phyloP scores from a whole-genome alignment of 2,797 vertebrate species.

The Champsocephalus esox region DNA sequence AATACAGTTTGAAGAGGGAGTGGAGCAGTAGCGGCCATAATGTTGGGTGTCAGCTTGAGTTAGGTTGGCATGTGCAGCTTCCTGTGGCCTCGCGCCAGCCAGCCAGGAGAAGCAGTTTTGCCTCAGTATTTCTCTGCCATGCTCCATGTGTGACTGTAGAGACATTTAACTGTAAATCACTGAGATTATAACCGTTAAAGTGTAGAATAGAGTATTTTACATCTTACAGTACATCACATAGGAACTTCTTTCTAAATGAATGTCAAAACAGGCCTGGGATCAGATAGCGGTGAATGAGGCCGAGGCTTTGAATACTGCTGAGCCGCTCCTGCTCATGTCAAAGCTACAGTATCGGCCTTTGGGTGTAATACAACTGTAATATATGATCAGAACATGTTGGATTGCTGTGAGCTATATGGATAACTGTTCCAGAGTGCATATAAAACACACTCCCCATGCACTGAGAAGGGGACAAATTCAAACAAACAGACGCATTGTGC shows the following conservation, averaged over 20 bases:
- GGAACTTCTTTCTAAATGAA: background rate
- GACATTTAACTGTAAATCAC: slow-evolving; percentile 33
- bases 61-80: slow-evolving; percentile 37
- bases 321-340: slow-evolving; percentile 28
- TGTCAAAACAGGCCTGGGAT: slow-evolving; percentile 18
- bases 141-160: slow-evolving; percentile 26
- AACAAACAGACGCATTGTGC: slow-evolving; percentile 21
- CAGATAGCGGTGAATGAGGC: slow-evolving; percentile 24
- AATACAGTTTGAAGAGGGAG: slow-evolving; percentile 24
- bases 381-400: slow-evolving; percentile 36
- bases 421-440: slow-evolving; percentile 36
- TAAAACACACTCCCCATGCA: slow-evolving; percentile 14
- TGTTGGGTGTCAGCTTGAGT: slow-evolving; percentile 51
- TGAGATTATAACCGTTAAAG: background rate
- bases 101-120: slow-evolving; percentile 31
- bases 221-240: background rate
- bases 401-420: slow-evolving; percentile 31
- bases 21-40: slow-evolving; percentile 33
- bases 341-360: slow-evolving; percentile 3
- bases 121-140: slow-evolving; percentile 19
- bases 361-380: background rate
- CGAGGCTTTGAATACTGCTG: slow-evolving; percentile 10
- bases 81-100: slow-evolving; percentile 30
- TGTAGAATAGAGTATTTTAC: background rate
- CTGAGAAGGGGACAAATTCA: slow-evolving; percentile 23